Base-by-base conservation (phyloP, 1,140 invertebrate species). In the Schlechtendalia chinensis region DNA sequence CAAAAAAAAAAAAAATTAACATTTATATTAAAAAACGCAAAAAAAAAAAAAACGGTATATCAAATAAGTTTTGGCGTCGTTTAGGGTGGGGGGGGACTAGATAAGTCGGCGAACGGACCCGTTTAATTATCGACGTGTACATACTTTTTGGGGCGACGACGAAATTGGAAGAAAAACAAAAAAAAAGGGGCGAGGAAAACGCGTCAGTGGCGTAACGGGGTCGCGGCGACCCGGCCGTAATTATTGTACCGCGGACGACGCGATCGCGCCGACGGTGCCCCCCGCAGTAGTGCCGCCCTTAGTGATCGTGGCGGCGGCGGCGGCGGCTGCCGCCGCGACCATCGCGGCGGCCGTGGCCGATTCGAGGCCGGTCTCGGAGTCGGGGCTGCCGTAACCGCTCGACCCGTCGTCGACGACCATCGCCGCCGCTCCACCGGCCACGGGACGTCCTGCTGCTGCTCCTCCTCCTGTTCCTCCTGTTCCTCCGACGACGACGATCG, bases 341-440 rank as follows among this genome's bases (percentile, higher is more conserved):
- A 53, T 22, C 50, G 27, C 50, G 61, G 27, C 47, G 4, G 61
- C n/a, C 0, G 56, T 19, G 14, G 24, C 56, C 17, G 61, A 22
- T 22, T 81, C 79, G 61, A 79, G 59, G 56, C 84, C 83, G 17
- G 84, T 85, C 58, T 84, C 84, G 10, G 84, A 86, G 82, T 86
- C 85, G 45, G 85, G 85, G 80, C 85, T 86, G 19, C 84, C 85
- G 82, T 84, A 85, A 16, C 84, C 84, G 80, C 84, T 85, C 22
- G 84, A 85, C 1, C 83, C 83, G 75, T 84, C 84, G 79, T 84
- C 82, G 83, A 82, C 74, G 81, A 50, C 65, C 83, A 83, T 63
- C 56, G 27, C 17, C 22, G 50, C 47, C 69, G 53, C 22, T n/a
- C 10, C 54, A 6, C 19, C 32, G n/a, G n/a, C 65, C 65, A 8